These are phyloP conservation scores for Aphodius granarius DNA, from an alignment of 2,888 invertebrate genomes.

Conservation along the genomic window DNA sequence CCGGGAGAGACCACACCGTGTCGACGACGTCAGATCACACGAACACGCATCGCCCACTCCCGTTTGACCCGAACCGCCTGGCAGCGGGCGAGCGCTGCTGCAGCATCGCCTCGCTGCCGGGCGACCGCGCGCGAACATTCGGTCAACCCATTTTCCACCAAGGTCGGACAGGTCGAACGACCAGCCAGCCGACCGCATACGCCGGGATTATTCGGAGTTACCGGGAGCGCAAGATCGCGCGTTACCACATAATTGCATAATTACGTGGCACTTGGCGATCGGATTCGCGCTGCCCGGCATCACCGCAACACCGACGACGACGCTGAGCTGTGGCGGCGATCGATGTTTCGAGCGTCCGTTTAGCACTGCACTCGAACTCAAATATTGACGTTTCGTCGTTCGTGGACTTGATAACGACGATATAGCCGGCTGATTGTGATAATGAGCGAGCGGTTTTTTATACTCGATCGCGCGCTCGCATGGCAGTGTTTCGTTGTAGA, in stretches of 20 bases:
- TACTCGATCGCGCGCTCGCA: background rate
- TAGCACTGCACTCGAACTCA: background rate
- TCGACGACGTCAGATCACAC: background rate
- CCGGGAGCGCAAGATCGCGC: background rate
- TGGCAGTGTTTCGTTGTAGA: background rate
- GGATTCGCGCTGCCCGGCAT: background rate
- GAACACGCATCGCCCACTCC: background rate
- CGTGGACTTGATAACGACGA: background rate
- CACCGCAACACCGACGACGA: background rate
- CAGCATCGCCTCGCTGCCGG: background rate
- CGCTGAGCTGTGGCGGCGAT: background rate
- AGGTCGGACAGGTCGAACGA: background rate
- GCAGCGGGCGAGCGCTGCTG: background rate
- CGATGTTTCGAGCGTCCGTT: background rate
- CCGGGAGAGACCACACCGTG: background rate
- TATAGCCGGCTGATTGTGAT: background rate
- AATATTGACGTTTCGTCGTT: background rate
- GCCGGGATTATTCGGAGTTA: background rate
- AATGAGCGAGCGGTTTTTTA: background rate
- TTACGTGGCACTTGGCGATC: background rate
- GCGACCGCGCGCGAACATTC: constrained; percentile 6
- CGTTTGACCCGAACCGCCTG: background rate
- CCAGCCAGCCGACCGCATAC: background rate
- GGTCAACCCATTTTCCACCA: background rate
- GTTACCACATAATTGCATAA: background rate